Base-by-base conservation (phyloP, 2,113 vertebrate genomes). In the Hypomesus transpacificus region DNA sequence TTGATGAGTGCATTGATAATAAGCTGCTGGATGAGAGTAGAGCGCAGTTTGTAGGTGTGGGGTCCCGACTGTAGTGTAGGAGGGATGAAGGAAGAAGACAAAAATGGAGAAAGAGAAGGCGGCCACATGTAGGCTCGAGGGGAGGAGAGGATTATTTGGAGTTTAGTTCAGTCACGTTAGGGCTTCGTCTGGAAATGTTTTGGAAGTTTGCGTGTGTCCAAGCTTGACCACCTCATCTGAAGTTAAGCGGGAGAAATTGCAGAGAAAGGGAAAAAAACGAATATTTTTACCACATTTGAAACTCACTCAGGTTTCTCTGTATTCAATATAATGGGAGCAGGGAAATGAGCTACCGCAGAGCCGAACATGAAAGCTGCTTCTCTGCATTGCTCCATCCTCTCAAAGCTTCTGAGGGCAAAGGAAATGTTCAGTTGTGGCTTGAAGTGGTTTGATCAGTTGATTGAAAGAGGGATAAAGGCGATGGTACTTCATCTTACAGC, bases 171-270 rank as follows among this genome's bases (percentile, higher is more conserved):
- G 34, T 21, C 74, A 21, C 13, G 16, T 54, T 20, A 66, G 17
- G 51, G 24, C 26, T 34, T 67, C 70, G 66, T 81, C 69, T 78
- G 80, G 71, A 80, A 79, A 2, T 73, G 34, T 68, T 76, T 79
- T 71, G 28, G 14, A 31, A 63, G 64, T 66, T 66, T 69, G 56
- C 26, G 22, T 75, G 21, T 81, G 69, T 79, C 52, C 56, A 68
- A 70, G 46, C 69, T 68, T 76, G 71, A 79, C 74, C 71, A 73
- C 64, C 68, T 73, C 59, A 70, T 68, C 68, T 76, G 67, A 82
- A 75, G 68, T 46, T 14, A 18, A 66, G 34, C 17, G 9, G 24
- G 39, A 53, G 9, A 46, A 46, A 46, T 46, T 26, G 13, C 21
- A 72, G n/a, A 58, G 56, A 39, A 28, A 39, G 18, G 16, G 9